Base-by-base conservation (phyloP, 2,888 invertebrate species). In the Eulithis prunata region DNA sequence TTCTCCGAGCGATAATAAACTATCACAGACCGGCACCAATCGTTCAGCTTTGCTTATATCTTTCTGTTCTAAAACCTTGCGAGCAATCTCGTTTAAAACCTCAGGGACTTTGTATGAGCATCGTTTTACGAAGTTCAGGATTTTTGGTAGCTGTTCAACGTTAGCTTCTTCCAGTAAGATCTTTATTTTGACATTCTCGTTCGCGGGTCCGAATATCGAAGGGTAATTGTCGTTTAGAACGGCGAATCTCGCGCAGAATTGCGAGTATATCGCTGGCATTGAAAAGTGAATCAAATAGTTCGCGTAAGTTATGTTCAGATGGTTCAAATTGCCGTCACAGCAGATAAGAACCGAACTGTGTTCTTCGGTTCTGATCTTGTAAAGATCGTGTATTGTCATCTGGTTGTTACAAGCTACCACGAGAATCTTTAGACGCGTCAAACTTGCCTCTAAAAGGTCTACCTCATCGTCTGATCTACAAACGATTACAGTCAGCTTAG, bases 201-300 rank as follows among this genome's bases (percentile, higher is more conserved):
- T 79, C 8, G 80, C 62, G 0, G 68, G 43, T 64, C 78, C 82
- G 70, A 90, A 91, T 71, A 91, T 84, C 3, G 91, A 90, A 10
- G 84, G 80, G 76, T 95, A 95, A 77, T 95, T 94, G 70, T 95
- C 94, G 64, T 95, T 93, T 51, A 96, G 86, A 28, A 95, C 94
- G 0, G 95, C 94, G 78, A 97, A 96, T 66, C 97, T 90, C 77
- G 94, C 95, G 54, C 95, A 94, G 80, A 97, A 97, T 21, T 62
- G 57, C 1, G 68, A 43, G 13, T 61, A 68, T 5, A 61, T 28
- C 13, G 68, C 57, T 5, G 68, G 68, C 78, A 93, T 92, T 0
- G 96, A 95, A 84, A 94, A 97, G 81, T 97, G 96, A 13, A 97
- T 91, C 38, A 97, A 85, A 75, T 94, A 92, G 57, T 94, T 91